Base-by-base conservation (phyloP, 2,888 invertebrate species). In the Cistogaster globosa region DNA sequence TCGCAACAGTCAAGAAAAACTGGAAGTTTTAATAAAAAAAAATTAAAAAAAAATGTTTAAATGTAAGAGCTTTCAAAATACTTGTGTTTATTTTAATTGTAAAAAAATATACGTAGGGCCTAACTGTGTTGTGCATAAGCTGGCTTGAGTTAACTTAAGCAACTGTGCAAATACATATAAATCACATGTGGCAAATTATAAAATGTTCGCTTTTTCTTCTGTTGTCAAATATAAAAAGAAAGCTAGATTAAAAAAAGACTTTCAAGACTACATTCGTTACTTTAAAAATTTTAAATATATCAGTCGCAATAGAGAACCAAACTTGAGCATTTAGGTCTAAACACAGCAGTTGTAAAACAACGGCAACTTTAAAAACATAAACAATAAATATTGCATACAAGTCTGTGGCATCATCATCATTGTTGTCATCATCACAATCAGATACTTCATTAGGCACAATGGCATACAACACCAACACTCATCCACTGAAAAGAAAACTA, bases 361-460 rank as follows among this genome's bases (percentile, higher is more conserved):
- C 48, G 32, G 16, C 26, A 55, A 58, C 38, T 71, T 42, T 38
- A 51, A 75, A 67, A 76, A 32, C 75, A 48, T 57, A 45, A 58
- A 72, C 65, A 65, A 74, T 51, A 67, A 81, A 48, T 69, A 69
- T 75, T 63, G n/a, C 69, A 45, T 55, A 51, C 48, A 82, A 82
- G 69, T 75, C 57, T 76, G 62, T 69, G 75, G 81, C 69, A 76
- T 76, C 81, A 81, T 68, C 53, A 81, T 75, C 36, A 11, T 81
- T 60, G 38, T 45, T 62, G 60, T 74, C 80, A 75, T 75, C 57
- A 63, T 62, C 69, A 57, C 12, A 53, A 81, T 63, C 57, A 76
- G 57, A 69, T 82, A 76, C 81, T 82, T 82, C 57, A 76, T 82
- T 82, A 63, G 48, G 69, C 69, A 76, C 63, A 82, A 76, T 55